These are phyloP conservation scores for Clanis bilineata DNA, from an alignment of 2,888 invertebrate species.

Conservation along the genomic window DNA sequence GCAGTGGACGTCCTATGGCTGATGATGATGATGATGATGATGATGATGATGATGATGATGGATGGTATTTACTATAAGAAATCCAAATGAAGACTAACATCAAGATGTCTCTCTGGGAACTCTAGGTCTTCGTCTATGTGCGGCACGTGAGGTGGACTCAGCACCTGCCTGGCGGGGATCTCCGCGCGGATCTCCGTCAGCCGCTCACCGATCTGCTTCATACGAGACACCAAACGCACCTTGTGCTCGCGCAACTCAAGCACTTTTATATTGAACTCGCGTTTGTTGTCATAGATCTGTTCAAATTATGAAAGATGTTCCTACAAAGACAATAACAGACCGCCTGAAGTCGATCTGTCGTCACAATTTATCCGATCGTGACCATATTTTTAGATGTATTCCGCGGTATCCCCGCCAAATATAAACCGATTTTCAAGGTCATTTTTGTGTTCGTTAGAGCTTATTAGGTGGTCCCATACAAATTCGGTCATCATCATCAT, in stretches of 20 bases:
- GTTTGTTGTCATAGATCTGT: conserved; percentile 69
- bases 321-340: no score
- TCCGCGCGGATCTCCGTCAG: conserved; percentile 81
- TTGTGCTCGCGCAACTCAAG: conserved; percentile 65
- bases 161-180: conserved; percentile 74
- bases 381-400: no score
- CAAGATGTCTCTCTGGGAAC: conserved; percentile 82
- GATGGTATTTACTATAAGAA: neutral
- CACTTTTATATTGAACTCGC: conserved; percentile 65
- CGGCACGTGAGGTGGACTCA: conserved; percentile 69
- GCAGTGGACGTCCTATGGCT: no score
- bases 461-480: no score
- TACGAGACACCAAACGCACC: conserved; percentile 48
- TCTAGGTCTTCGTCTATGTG: conserved; percentile 76
- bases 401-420: no score
- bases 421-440: no score
- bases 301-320: neutral
- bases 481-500: no score
- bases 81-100: conserved; percentile 50
- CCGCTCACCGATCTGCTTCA: conserved; percentile 66
- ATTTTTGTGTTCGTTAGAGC: no score
- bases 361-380: no score
- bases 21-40: no score
- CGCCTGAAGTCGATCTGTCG: no score
- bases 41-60: no score